These are phyloP conservation scores for Chrysomallon squamiferum DNA, from an alignment of 1,140 invertebrate species.

Conservation along the genomic window DNA sequence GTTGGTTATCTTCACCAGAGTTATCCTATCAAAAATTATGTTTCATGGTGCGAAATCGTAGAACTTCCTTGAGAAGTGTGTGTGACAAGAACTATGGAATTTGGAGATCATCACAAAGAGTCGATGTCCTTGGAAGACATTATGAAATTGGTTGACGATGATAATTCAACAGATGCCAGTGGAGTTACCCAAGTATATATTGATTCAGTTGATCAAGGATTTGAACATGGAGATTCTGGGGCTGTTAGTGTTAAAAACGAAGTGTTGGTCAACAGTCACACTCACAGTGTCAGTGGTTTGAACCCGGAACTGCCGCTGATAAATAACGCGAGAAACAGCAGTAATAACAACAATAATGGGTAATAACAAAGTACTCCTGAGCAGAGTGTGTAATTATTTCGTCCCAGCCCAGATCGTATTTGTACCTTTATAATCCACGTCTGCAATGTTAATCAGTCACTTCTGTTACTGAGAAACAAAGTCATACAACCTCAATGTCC, in stretches of 20 bases:
- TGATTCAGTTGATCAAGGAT: conserved; percentile 8
- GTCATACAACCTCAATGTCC: too few species aligned
- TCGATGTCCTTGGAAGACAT: conserved; percentile 19
- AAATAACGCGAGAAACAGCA: too few species aligned
- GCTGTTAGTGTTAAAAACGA: not conserved
- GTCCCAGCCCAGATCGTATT: too few species aligned
- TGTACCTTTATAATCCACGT: too few species aligned
- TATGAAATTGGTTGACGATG: conserved; percentile 20
- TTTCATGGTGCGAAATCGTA: not conserved
- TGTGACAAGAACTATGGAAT: conserved; percentile 16
- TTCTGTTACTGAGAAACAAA: too few species aligned
- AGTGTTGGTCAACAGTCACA: conserved; percentile 7
- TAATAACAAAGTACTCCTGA: too few species aligned
- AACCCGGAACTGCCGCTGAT: too few species aligned
- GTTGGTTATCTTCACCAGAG: not conserved
- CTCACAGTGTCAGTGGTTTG: not conserved
- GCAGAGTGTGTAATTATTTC: too few species aligned
- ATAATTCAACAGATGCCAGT: conserved; percentile 25
- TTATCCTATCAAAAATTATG: not conserved
- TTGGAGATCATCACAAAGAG: conserved; percentile 12
- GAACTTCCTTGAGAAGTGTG: conserved; percentile 12
- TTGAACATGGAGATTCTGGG: not conserved
- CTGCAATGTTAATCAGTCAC: too few species aligned
- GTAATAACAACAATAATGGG: too few species aligned
- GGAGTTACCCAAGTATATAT: conserved; percentile 37